Percentiles rank a stretch among this genome's conserved stretches.
phyloP scores from a whole-genome alignment of 2,888 invertebrate species.

The Steinernema scapterisci region DNA sequence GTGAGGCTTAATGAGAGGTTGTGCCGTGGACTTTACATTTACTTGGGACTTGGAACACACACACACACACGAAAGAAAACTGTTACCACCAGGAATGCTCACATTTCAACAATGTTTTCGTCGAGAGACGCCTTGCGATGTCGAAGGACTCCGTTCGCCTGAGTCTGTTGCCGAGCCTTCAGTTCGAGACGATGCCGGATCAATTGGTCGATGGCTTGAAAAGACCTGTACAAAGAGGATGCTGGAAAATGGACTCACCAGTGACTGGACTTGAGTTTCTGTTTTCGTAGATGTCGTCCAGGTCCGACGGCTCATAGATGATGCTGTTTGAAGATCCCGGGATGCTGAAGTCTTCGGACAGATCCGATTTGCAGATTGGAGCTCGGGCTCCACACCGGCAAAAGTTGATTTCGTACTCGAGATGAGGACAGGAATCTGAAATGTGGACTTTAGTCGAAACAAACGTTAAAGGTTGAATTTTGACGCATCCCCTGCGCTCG shows the following conservation, averaged over 20 bases:
- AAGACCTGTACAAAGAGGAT: background rate
- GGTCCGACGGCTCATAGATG: background rate
- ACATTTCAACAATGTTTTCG: slow-evolving; percentile 30
- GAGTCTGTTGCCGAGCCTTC: background rate
- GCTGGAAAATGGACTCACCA: background rate
- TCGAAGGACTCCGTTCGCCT: background rate
- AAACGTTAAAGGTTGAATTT: too few species aligned
- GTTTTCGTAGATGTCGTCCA: slow-evolving; percentile 13
- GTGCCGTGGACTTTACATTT: too few species aligned
- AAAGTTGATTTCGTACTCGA: slow-evolving; percentile 13
- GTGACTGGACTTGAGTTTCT: slow-evolving; percentile 12
- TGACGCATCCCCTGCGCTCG: too few species aligned
- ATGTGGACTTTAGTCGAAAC: background rate
- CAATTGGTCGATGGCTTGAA: slow-evolving; percentile 20
- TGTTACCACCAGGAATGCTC: background rate
- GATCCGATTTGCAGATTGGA: slow-evolving; percentile 15
- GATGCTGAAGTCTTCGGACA: slow-evolving; percentile 24
- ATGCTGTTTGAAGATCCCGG: slow-evolving; percentile 21
- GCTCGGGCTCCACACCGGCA: slow-evolving; percentile 21
- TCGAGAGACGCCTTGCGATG: slow-evolving; percentile 16
- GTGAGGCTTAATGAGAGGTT: too few species aligned
- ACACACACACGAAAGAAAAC: background rate
- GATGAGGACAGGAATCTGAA: slow-evolving; percentile 27
- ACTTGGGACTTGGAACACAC: too few species aligned
- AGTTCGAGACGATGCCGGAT: slow-evolving; percentile 8